Evolutionary conservation across 2,113 vertebrate genomes (phyloP).

Genomic region (Madoqua kirkii): DNA sequence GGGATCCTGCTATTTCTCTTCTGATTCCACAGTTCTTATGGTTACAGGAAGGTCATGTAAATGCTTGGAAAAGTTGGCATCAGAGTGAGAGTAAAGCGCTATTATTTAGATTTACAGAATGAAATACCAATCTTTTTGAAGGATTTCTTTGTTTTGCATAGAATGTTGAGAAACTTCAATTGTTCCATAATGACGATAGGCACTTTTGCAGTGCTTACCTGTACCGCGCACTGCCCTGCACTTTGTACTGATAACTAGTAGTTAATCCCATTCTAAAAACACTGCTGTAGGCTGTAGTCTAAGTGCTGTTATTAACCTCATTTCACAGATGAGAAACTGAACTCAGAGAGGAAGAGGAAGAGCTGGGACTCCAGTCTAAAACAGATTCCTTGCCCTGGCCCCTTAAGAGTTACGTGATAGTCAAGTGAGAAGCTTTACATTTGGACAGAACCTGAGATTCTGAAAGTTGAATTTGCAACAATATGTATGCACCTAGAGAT

Average conservation of each 20-base stretch:
- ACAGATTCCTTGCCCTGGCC: background rate
- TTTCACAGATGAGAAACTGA: background rate
- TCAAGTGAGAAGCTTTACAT: background rate
- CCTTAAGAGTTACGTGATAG: rapidly evolving
- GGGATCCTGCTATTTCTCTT: background rate
- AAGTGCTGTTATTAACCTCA: background rate
- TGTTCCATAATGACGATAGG: background rate
- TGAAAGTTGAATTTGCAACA: background rate
- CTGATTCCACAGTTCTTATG: background rate
- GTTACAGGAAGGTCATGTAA: background rate
- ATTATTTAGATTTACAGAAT: background rate
- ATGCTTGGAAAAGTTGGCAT: background rate
- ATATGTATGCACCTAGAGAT: too few species aligned
- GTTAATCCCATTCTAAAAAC: background rate
- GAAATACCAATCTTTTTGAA: background rate
- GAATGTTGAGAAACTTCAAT: background rate
- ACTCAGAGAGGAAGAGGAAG: background rate
- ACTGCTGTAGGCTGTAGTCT: background rate
- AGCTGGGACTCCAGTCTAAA: background rate
- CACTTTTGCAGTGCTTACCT: too few species aligned
- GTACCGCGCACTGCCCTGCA: background rate
- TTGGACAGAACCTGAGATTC: background rate
- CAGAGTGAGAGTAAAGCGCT: background rate
- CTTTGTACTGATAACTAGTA: background rate
- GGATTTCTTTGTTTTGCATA: background rate